Conservation (phyloP, 2,888 invertebrate genomes). For the Glaucopsyche alexis region DNA sequence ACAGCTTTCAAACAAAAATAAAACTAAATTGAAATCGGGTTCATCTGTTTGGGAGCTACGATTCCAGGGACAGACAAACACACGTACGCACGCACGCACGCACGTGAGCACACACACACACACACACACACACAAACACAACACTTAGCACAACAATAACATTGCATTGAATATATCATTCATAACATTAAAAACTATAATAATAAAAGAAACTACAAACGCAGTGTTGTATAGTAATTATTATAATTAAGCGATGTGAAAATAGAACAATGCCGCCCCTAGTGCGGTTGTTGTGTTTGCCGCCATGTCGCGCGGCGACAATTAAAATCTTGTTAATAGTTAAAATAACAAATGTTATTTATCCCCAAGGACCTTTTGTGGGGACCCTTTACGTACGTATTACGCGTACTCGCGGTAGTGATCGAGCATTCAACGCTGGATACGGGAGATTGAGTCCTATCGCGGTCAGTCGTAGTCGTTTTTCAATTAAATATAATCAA, state of each 20-base stretch:
- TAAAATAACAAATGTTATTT: constrained; percentile 64
- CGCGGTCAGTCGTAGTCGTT: too few species aligned
- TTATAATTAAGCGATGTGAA: constrained; percentile 3
- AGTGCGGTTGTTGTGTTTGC: constrained; percentile 18
- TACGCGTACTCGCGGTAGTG: constrained; percentile 24
- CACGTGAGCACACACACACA: too few species aligned
- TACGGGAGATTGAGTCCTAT: background rate
- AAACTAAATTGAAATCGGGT: too few species aligned
- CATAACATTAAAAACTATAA: too few species aligned
- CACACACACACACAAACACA: too few species aligned
- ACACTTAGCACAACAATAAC: too few species aligned
- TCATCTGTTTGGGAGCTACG: too few species aligned
- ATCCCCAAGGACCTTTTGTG: constrained; percentile 40
- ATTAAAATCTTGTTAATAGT: constrained; percentile 62
- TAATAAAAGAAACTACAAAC: background rate
- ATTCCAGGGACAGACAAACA: too few species aligned
- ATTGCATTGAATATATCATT: too few species aligned
- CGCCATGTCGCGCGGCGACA: constrained; percentile 45
- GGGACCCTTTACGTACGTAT: constrained; percentile 9
- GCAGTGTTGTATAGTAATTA: constrained; percentile 12
- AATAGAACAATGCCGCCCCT: constrained; percentile 19
- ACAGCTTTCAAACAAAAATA: too few species aligned
- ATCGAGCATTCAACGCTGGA: constrained; percentile 15
- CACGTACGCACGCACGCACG: too few species aligned
- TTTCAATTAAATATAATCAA: too few species aligned